A percentile compares a stretch with the other conserved stretches of the same genome.
Conservation (phyloP, 2,888 invertebrate species). For the Campoletis raptor region DNA sequence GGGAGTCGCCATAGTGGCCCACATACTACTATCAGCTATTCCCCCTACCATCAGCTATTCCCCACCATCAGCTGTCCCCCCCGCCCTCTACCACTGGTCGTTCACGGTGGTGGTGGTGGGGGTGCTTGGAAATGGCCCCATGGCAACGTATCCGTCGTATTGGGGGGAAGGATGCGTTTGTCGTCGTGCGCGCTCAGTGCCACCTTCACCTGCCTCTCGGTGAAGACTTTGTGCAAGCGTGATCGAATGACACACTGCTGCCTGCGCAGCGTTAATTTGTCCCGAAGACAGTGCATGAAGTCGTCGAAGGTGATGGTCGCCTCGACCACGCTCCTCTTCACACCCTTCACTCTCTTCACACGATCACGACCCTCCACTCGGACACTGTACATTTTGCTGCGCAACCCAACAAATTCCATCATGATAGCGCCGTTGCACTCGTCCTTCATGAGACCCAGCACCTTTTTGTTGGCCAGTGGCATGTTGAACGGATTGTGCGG, state of each 20-base stretch:
- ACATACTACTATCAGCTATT: too few relatives aligned
- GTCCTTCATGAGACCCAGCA: conserved; percentile 73
- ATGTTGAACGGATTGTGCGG: conserved; percentile 72
- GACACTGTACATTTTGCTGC: conserved; percentile 74
- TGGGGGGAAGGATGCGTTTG: conserved; percentile 81
- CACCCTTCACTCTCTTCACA: conserved; percentile 67
- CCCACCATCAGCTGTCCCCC: conserved; percentile 42
- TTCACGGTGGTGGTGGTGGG: conserved; percentile 49
- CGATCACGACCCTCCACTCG: conserved; percentile 53
- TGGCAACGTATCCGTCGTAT: conserved; percentile 66
- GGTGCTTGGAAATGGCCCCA: conserved; percentile 35
- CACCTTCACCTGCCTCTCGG: conserved; percentile 12
- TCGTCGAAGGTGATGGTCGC: conserved; percentile 30
- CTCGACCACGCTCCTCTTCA: conserved; percentile 57
- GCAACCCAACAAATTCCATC: conserved; percentile 76
- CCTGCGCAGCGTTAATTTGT: neutral
- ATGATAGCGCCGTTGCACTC: conserved; percentile 74
- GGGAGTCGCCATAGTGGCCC: too few relatives aligned
- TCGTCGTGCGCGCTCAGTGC: conserved; percentile 65
- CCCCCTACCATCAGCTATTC: conserved; percentile 66
- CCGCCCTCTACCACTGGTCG: conserved; percentile 1
- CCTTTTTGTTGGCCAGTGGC: conserved; percentile 72
- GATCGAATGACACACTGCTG: conserved; percentile 14
- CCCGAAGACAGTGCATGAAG: conserved; percentile 17
- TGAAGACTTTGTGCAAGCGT: neutral